Evolutionary conservation across 2,113 vertebrate genomes (phyloP).

Genomic region (Nerophis ophidion): DNA sequence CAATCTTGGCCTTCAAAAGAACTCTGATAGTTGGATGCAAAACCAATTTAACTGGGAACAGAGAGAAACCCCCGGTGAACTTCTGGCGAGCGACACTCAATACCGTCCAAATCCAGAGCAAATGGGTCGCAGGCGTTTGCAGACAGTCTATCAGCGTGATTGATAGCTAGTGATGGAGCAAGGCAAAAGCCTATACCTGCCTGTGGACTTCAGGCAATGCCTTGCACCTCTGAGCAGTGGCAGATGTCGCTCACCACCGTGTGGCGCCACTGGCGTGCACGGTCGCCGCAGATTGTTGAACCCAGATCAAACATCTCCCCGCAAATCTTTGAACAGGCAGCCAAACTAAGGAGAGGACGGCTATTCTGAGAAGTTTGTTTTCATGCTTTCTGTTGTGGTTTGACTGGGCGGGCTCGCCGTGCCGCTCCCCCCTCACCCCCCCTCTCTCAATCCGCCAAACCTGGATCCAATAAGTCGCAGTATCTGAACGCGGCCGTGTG

Average conservation of each 20-base stretch:
- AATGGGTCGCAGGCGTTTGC: neutral
- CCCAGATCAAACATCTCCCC: conserved; percentile 66
- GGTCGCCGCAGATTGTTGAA: conserved; percentile 60
- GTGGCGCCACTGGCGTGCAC: conserved; percentile 49
- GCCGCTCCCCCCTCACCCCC: conserved; percentile 48
- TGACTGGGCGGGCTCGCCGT: conserved; percentile 71
- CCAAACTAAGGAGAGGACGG: conserved; percentile 76
- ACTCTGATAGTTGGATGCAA: neutral
- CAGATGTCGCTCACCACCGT: conserved; percentile 39
- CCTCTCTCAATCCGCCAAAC: conserved; percentile 76
- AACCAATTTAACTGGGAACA: conserved; percentile 1
- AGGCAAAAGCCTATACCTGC: conserved; percentile 6
- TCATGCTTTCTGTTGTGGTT: conserved; percentile 89
- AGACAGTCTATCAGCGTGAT: conserved; percentile 11
- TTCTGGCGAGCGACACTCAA: neutral
- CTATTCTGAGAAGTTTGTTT: conserved; percentile 77
- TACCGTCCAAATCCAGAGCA: conserved; percentile 3
- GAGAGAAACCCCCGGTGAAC: neutral
- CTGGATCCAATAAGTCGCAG: conserved; percentile 94
- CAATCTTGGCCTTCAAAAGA: conserved; percentile 6
- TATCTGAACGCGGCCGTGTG: conserved; percentile 89
- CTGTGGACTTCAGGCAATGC: neutral
- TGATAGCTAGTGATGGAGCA: neutral
- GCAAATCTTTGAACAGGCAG: conserved; percentile 66
- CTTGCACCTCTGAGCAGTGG: conserved; percentile 17